Evolutionary conservation across 2,113 vertebrate genomes (phyloP).

Genomic region (Ancistrus triradiatus): DNA sequence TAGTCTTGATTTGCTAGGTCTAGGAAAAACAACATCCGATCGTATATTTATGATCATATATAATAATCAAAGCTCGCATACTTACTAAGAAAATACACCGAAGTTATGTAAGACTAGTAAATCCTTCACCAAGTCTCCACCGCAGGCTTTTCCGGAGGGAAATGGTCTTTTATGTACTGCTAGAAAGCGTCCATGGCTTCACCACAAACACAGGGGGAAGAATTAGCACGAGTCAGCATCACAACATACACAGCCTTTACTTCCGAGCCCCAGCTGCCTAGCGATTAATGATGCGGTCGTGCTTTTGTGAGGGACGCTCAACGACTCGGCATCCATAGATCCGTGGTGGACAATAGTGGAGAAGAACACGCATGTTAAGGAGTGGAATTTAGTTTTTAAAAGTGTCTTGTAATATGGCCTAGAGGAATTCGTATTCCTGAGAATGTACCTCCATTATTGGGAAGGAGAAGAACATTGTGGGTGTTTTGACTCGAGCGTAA

Average conservation of each 20-base stretch:
- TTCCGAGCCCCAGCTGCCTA: constrained; percentile 3
- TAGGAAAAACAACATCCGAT: too few species aligned
- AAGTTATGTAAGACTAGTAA: constrained; percentile 17
- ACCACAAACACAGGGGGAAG: constrained; percentile 9
- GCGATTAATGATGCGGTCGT: constrained; percentile 23
- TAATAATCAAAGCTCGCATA: background rate
- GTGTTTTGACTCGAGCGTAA: constrained; percentile 14
- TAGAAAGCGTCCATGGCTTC: constrained; percentile 16
- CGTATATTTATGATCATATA: too few species aligned
- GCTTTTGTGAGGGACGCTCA: background rate
- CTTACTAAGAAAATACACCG: background rate
- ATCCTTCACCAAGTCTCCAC: constrained; percentile 13
- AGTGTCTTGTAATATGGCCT: background rate
- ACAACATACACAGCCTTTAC: background rate
- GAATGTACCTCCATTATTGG: background rate
- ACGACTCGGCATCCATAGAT: constrained; percentile 13
- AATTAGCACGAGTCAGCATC: constrained; percentile 22
- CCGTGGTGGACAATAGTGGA: background rate
- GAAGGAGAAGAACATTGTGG: constrained; percentile 17
- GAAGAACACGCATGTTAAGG: background rate
- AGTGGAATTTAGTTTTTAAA: background rate
- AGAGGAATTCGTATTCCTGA: background rate
- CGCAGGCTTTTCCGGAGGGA: constrained; percentile 5
- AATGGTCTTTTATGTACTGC: constrained; percentile 3
- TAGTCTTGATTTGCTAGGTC: too few species aligned